Percentiles rank a stretch among this genome's conserved stretches.
These are phyloP conservation scores for Cirrhinus molitorella DNA, from an alignment of 2,797 vertebrate species.

Conservation along the genomic window DNA sequence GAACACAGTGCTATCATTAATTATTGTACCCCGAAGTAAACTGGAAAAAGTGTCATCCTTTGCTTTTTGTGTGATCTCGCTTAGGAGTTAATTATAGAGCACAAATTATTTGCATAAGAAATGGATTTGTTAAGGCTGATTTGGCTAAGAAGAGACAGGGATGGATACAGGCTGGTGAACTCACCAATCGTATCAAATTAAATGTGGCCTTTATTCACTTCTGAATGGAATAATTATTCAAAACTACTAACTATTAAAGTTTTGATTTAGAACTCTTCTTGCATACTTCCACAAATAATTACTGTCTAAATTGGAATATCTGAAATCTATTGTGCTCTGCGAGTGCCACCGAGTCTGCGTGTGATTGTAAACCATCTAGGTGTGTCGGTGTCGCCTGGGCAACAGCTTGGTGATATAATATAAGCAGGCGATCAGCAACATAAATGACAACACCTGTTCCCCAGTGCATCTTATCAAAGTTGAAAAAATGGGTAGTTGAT, in stretches of 20 bases:
- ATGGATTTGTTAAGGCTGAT: conserved; percentile 42
- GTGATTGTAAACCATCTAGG: neutral
- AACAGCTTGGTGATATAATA: neutral
- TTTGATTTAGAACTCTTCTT: conserved; percentile 1
- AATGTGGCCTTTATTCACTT: conserved; percentile 28
- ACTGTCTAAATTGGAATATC: neutral
- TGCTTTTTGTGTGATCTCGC: conserved; percentile 10
- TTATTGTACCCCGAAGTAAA: neutral
- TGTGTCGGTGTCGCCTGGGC: neutral
- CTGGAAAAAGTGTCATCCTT: conserved; percentile 1
- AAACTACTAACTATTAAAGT: conserved; percentile 30
- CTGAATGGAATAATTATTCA: conserved; percentile 1
- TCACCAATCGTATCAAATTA: conserved; percentile 25
- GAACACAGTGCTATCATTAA: conserved; percentile 5
- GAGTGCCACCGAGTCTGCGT: neutral
- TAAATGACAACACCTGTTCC: neutral
- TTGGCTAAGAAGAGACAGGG: conserved; percentile 33
- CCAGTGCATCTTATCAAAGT: neutral
- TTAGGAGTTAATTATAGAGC: conserved; percentile 30
- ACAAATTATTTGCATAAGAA: conserved; percentile 34
- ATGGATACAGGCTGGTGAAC: conserved; percentile 32
- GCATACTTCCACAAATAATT: conserved; percentile 5
- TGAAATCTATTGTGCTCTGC: neutral
- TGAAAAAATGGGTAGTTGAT: neutral
- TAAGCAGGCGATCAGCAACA: neutral